Evolutionary conservation across 53 echinoderm and acorn worm genomes (phyloP).

Genomic region (Echinometra lucunter): DNA sequence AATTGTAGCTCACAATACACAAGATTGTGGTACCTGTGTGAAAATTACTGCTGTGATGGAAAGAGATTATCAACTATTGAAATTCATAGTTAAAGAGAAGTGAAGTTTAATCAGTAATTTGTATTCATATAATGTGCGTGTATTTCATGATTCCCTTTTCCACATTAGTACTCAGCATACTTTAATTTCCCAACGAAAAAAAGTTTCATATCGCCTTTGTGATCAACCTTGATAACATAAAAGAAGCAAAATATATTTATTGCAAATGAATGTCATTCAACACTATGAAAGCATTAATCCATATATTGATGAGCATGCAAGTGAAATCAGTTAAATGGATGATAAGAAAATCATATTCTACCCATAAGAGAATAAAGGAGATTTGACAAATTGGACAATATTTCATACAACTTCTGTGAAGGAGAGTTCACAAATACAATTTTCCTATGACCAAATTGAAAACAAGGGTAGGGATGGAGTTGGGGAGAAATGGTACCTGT

Average conservation of each 20-base stretch:
- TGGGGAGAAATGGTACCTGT: conserved; percentile 43
- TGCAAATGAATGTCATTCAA: conserved; percentile 29
- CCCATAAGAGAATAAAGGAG: background rate
- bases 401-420: background rate
- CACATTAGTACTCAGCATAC: background rate
- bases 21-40: background rate
- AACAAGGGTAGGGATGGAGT: conserved; percentile 13
- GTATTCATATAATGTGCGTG: background rate
- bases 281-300: conserved; percentile 17
- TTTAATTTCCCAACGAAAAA: background rate
- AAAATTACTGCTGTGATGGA: background rate
- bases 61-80: background rate
- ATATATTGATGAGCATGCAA: conserved; percentile 45
- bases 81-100: background rate
- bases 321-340: conserved; percentile 22
- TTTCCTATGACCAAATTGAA: background rate
- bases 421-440: background rate
- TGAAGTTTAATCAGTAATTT: background rate
- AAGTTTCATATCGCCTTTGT: background rate
- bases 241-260: background rate
- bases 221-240: background rate
- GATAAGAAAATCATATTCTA: conserved; percentile 32
- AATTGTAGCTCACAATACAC: background rate
- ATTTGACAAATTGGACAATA: conserved; percentile 14
- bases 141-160: background rate